Percentiles rank a stretch among this genome's conserved stretches.
phyloP scores from a whole-genome alignment of 2,888 invertebrate species.

The Epiblema foenella region DNA sequence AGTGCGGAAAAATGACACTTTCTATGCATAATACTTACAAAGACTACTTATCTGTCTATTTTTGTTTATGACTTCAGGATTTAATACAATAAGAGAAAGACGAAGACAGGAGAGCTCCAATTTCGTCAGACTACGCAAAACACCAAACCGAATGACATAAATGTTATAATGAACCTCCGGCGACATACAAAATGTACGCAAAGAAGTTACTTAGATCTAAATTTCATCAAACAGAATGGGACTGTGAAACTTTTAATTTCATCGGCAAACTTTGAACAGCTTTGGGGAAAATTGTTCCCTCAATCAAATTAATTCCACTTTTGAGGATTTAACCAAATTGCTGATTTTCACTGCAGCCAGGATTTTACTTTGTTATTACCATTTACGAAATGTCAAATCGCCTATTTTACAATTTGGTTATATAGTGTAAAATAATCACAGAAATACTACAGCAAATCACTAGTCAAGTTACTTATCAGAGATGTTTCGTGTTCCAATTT shows the following conservation, averaged over 20 bases:
- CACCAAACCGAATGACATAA: not conserved
- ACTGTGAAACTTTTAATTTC: constrained; percentile 59
- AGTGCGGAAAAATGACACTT: no score
- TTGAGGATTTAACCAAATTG: constrained; percentile 46
- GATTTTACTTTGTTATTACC: not conserved
- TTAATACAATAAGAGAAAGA: no score
- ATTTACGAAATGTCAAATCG: not conserved
- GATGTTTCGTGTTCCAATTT: no score
- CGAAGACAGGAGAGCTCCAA: not conserved
- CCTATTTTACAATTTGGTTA: not conserved
- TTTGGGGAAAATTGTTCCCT: constrained; percentile 51
- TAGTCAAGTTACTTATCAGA: no score
- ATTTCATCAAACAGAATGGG: constrained; percentile 49
- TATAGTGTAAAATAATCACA: not conserved
- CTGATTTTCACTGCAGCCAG: constrained; percentile 48
- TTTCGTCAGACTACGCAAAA: not conserved
- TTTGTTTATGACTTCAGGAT: no score
- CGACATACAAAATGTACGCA: constrained; percentile 34
- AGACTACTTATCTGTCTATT: no score
- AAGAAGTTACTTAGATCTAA: constrained; percentile 30
- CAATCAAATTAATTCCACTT: constrained; percentile 61
- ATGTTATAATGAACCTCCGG: constrained; percentile 13
- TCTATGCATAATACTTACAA: no score
- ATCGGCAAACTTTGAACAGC: constrained; percentile 52
- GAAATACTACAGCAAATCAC: no score